Base-by-base conservation (phyloP, 1,140 invertebrate species). In the Caenorhabditis tropicalis region DNA sequence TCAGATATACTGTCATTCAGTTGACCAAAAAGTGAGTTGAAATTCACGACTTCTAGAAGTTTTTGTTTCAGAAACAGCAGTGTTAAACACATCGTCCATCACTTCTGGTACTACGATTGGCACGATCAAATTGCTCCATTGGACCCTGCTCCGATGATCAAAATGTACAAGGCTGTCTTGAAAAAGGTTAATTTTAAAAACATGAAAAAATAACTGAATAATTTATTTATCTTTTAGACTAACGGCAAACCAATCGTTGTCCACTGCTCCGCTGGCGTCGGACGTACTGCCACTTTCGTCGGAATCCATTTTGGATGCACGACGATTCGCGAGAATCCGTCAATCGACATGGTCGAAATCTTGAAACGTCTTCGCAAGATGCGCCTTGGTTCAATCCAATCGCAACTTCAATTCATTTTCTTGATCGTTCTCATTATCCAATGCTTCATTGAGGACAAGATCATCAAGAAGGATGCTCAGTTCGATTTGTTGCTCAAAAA, bases 201-300 rank as follows among this genome's bases (percentile, higher is more conserved):
- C 15, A 29, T 29, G 4, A 46, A 48, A 29, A 0, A 15, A 10
- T 1, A 16, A 19, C 4, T 5, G 1, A 15, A 27, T 31, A 16
- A 79, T 27, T n/a, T 5, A 27, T 16, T 16, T 10, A 79, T 39
- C 16, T 81, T 51, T 9, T 7, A 56, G 51, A 16, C 19, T 19
- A 19, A 2, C 33, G 27, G n/a, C 3, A 43, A 33, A 24, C 84
- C 84, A n/a, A 80, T 85, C n/a, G 46, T 65, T 0, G 88, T 89
- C 16, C 88, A 89, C 65, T 87, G 79, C 49, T 89, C 88, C 27
- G 90, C 90, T 46, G 90, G 90, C 7, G 87, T 91, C 12, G 90
- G 90, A 1, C 84, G 90, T 19, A 88, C 87, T 15, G 60, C 84
- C 2, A 88, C 87, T 7, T 88, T 88, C 33, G 80, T 88, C 7